Conservation (phyloP, 2,888 invertebrate genomes). For the Dermolepida albohirtum region DNA sequence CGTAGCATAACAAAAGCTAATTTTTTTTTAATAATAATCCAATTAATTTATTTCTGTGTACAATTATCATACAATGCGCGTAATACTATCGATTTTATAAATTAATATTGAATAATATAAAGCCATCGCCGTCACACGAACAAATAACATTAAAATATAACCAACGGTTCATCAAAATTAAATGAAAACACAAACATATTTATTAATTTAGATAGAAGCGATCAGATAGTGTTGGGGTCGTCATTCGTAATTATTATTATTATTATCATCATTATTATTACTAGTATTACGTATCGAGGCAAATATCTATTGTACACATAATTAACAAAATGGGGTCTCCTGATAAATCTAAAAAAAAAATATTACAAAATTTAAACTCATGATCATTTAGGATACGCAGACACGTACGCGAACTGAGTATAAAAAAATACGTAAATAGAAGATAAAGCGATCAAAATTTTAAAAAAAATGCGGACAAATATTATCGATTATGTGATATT, state of each 20-base stretch:
- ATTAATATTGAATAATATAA: no score
- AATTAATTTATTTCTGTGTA: no score
- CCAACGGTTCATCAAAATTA: conserved; percentile 13
- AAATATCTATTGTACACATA: background rate
- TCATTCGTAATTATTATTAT: no score
- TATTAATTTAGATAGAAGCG: conserved; percentile 29
- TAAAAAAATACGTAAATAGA: conserved; percentile 46
- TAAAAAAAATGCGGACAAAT: conserved; percentile 49
- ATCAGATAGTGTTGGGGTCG: no score
- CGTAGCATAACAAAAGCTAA: no score
- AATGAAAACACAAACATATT: conserved; percentile 20
- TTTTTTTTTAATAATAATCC: no score
- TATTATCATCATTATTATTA: no score
- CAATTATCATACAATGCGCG: no score
- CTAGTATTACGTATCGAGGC: no score
- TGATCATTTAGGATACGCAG: background rate
- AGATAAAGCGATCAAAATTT: conserved; percentile 50
- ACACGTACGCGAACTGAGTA: background rate
- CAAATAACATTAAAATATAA: background rate
- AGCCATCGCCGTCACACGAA: background rate
- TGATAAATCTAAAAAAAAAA: conserved; percentile 3
- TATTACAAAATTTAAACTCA: no score
- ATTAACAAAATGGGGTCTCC: background rate
- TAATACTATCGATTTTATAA: no score
- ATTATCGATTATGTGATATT: conserved; percentile 52